phyloP scores from a whole-genome alignment of 2,113 vertebrate species.

The Sprattus sprattus region DNA sequence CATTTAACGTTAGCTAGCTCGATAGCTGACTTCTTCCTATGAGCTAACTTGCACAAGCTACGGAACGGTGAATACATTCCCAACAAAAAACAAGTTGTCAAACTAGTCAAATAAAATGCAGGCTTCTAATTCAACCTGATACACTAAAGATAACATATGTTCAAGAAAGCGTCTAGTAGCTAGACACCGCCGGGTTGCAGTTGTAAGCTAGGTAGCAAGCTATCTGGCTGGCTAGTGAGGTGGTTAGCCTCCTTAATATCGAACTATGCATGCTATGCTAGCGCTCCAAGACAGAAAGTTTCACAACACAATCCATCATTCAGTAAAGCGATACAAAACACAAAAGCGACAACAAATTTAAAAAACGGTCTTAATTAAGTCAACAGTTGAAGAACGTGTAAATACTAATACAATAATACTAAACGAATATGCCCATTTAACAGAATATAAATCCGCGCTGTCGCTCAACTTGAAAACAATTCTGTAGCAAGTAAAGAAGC shows the following conservation, averaged over 20 bases:
- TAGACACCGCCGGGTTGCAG: neutral
- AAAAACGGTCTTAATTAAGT: neutral
- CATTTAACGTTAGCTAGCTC: neutral
- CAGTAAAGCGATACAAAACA: neutral
- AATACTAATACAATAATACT: neutral
- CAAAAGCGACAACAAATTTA: neutral
- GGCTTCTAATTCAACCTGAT: neutral
- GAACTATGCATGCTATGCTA: slow-evolving; percentile 12
- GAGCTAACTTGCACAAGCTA: slow-evolving; percentile 1
- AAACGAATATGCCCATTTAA: neutral
- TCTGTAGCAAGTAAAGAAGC: neutral
- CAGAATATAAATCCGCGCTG: slow-evolving; percentile 19
- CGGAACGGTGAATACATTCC: neutral
- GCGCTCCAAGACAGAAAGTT: slow-evolving; percentile 4
- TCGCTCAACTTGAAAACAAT: slow-evolving; percentile 37
- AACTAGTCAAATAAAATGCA: neutral
- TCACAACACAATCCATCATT: slow-evolving; percentile 12
- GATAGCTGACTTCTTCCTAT: neutral
- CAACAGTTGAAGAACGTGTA: neutral
- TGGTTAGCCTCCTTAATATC: slow-evolving; percentile 3
- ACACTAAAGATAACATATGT: neutral
- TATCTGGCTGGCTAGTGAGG: neutral
- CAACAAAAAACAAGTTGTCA: neutral
- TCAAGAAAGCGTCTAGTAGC: neutral
- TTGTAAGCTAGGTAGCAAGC: neutral